Evolutionary conservation across 2,113 vertebrate genomes (phyloP).

Genomic region (Lanius collurio): DNA sequence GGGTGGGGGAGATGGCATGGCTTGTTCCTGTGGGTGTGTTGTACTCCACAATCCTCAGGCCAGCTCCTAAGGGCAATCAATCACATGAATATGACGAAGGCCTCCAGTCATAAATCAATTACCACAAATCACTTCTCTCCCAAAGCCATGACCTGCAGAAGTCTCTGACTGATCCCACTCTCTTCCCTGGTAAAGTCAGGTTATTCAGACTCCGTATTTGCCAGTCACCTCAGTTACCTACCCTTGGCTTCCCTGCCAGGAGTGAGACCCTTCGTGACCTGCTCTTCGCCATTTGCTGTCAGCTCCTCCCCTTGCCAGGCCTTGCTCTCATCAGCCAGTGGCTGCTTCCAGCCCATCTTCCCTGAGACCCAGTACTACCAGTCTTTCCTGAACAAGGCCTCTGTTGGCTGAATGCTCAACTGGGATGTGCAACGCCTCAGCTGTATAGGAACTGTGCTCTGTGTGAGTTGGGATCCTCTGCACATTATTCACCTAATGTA

Average conservation of each 20-base stretch:
- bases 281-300: neutral
- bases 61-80: neutral
- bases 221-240: neutral
- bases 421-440: neutral
- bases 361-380: neutral
- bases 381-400: neutral
- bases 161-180: neutral
- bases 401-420: neutral
- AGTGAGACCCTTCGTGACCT: accelerated
- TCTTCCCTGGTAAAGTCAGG: neutral
- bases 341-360: neutral
- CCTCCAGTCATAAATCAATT: neutral
- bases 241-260: neutral
- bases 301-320: neutral
- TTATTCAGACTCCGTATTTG: neutral
- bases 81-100: neutral
- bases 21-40: neutral
- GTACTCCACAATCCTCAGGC: neutral
- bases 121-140: neutral
- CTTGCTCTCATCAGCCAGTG: neutral
- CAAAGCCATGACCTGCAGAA: neutral
- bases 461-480: neutral
- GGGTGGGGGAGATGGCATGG: accelerated
- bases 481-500: neutral
- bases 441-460: accelerated